These are phyloP conservation scores for Scelioninae gen. 2 DNA, from an alignment of 2,888 invertebrate species.

Conservation along the genomic window DNA sequence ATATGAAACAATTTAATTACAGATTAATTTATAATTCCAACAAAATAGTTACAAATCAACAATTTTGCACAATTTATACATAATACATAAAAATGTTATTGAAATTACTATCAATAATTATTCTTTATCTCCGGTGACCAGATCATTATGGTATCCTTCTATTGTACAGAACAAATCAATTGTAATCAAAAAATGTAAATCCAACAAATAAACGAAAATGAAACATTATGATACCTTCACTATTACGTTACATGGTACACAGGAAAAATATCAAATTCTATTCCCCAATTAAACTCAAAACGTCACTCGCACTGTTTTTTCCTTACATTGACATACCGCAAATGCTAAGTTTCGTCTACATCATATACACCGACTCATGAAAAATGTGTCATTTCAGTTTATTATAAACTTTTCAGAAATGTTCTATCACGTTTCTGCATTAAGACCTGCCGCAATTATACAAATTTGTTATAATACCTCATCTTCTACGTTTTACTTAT, in stretches of 20 bases:
- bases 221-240: neutral
- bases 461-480: constrained; percentile 4
- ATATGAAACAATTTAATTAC: too few relatives aligned
- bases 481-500: constrained; percentile 9
- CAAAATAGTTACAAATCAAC: too few relatives aligned
- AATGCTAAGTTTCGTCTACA: neutral
- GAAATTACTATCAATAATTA: too few relatives aligned
- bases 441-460: constrained; percentile 4
- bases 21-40: too few relatives aligned
- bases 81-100: too few relatives aligned
- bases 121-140: too few relatives aligned
- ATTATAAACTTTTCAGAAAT: constrained; percentile 6
- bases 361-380: neutral
- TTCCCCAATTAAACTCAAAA: neutral
- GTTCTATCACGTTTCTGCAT: neutral
- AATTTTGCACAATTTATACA: too few relatives aligned
- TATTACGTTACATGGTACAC: neutral
- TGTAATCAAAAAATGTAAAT: too few relatives aligned
- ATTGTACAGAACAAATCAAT: too few relatives aligned
- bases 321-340: neutral
- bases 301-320: neutral
- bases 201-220: too few relatives aligned
- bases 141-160: too few relatives aligned
- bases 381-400: neutral
- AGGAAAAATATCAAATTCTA: constrained; percentile 3